Evolutionary conservation across 1,140 invertebrate species (phyloP).

Genomic region (Camponotus floridanus): DNA sequence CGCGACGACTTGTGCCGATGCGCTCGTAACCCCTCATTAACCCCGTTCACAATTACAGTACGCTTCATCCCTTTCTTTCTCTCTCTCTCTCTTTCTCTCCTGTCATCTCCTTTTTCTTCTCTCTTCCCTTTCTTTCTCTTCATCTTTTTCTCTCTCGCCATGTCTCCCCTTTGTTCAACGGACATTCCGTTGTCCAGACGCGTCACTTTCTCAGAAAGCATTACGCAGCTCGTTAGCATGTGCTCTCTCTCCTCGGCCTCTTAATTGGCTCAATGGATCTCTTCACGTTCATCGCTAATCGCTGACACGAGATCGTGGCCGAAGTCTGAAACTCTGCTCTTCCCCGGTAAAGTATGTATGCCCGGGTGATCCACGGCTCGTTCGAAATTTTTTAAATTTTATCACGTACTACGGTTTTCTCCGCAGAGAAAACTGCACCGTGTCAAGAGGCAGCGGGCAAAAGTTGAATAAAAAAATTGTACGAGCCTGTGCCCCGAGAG

Average conservation of each 20-base stretch:
- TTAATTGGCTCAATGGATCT: constrained; percentile 77
- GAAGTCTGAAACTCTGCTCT: neutral
- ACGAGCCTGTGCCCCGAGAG: neutral
- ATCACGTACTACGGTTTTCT: neutral
- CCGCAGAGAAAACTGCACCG: neutral
- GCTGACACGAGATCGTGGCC: constrained; percentile 45
- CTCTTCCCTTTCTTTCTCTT: neutral
- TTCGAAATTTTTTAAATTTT: constrained; percentile 6
- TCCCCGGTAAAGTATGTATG: neutral
- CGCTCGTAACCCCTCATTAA: constrained; percentile 76
- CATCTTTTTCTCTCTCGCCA: constrained; percentile 11
- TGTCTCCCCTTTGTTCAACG: constrained; percentile 58
- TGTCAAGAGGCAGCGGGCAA: neutral
- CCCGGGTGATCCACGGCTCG: neutral
- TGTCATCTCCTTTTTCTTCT: constrained; percentile 46
- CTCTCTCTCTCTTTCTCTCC: neutral
- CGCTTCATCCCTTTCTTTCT: constrained; percentile 9
- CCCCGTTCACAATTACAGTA: constrained; percentile 67
- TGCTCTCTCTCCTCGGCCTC: constrained; percentile 42
- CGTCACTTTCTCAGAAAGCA: constrained; percentile 76
- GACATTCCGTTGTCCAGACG: constrained; percentile 52
- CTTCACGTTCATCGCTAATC: constrained; percentile 69
- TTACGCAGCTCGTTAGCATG: constrained; percentile 74
- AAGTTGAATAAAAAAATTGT: neutral
- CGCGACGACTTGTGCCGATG: constrained; percentile 45